Percentiles rank a stretch among this genome's conserved stretches.
These are phyloP conservation scores for Hirtodrosophila alboralis DNA, from an alignment of 2,888 invertebrate species.

Conservation along the genomic window DNA sequence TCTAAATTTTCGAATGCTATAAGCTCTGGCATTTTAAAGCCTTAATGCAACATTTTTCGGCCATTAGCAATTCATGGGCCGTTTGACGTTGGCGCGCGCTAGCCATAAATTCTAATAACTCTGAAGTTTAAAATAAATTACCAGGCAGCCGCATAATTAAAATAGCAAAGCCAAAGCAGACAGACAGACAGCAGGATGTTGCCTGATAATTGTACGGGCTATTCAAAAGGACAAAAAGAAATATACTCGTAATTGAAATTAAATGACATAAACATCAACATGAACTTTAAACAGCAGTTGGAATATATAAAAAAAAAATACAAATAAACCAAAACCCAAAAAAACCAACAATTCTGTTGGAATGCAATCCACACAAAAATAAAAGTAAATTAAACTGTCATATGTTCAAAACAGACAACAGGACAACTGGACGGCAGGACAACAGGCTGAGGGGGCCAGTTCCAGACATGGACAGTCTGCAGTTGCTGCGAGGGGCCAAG, in stretches of 20 bases:
- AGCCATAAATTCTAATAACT: slow-evolving; percentile 72
- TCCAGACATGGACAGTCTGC: slow-evolving; percentile 13
- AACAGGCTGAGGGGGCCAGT: slow-evolving; percentile 12
- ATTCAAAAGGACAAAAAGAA: slow-evolving; percentile 14
- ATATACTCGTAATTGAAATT: slow-evolving; percentile 66
- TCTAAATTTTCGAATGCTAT: slow-evolving; percentile 15
- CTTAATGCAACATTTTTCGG: slow-evolving; percentile 21
- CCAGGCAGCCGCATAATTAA: slow-evolving; percentile 68
- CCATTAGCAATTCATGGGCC: slow-evolving; percentile 43
- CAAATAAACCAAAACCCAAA: slow-evolving; percentile 18
- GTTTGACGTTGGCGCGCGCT: slow-evolving; percentile 38
- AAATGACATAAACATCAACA: slow-evolving; percentile 75
- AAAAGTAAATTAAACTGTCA: slow-evolving; percentile 81
- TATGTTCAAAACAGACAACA: slow-evolving; percentile 68
- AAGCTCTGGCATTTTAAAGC: slow-evolving; percentile 33
- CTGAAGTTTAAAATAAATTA: slow-evolving; percentile 74
- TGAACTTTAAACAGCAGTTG: slow-evolving; percentile 63
- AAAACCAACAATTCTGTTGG: slow-evolving; percentile 60
- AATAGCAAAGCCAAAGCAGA: slow-evolving; percentile 51
- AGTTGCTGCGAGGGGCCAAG: neutral
- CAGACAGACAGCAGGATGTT: slow-evolving; percentile 17
- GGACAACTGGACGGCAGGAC: slow-evolving; percentile 36
- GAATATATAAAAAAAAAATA: neutral
- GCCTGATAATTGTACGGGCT: slow-evolving; percentile 42
- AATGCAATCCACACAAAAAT: slow-evolving; percentile 75